phyloP scores from a whole-genome alignment of 2,113 vertebrate species.

The Antechinus flavipes region DNA sequence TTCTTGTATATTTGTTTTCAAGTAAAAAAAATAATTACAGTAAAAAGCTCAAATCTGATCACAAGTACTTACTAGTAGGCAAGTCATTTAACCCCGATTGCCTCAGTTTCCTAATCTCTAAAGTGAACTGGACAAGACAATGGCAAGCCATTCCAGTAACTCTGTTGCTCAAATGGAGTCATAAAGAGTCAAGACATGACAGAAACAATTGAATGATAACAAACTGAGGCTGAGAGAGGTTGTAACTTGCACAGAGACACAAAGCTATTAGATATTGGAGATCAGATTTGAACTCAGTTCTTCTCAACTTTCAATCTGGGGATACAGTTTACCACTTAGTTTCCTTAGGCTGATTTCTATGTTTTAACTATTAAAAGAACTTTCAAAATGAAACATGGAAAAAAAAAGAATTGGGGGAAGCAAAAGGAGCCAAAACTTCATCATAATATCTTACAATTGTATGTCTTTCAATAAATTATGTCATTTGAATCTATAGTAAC shows the following conservation, averaged over 20 bases:
- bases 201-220: not conserved
- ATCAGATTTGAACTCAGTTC: not conserved
- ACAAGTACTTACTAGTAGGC: not conserved
- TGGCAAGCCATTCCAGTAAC: not conserved
- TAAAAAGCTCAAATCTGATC: not conserved
- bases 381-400: conserved; percentile 6
- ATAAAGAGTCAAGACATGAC: not conserved
- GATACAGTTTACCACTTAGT: not conserved
- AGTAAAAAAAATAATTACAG: not conserved
- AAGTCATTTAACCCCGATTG: not conserved
- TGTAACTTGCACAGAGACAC: not conserved
- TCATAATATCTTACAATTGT: not conserved
- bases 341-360: not conserved
- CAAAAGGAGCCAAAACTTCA: not conserved
- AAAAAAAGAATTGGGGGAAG: not conserved
- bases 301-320: not conserved
- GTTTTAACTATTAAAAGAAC: not conserved
- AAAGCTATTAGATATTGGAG: not conserved
- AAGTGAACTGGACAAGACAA: not conserved
- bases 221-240: not conserved
- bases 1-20: not conserved
- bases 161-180: not conserved
- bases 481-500: not conserved
- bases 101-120: not conserved
- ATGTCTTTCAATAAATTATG: not conserved